Conservation (phyloP, 2,888 invertebrate species). For the Phrixothrix hirtus region DNA sequence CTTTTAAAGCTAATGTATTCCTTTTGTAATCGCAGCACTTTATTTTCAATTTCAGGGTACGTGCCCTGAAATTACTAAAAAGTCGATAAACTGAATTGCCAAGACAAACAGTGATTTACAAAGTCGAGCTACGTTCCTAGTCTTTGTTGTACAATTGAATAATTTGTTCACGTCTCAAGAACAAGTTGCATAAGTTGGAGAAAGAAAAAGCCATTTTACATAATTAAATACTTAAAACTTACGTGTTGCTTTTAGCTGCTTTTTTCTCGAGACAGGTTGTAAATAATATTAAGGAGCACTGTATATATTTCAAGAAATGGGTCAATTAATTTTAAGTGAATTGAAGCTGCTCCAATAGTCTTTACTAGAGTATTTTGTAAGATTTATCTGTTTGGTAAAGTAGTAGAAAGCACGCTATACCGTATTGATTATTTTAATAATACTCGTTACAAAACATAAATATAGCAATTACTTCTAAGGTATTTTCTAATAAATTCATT, state of each 20-base stretch:
- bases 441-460: too few relatives aligned
- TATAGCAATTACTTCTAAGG: too few relatives aligned
- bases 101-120: slow-evolving; percentile 27
- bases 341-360: too few relatives aligned
- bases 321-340: neutral
- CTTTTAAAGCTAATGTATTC: slow-evolving; percentile 25
- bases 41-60: slow-evolving; percentile 26
- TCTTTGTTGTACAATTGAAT: slow-evolving; percentile 23
- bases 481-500: too few relatives aligned
- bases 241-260: slow-evolving; percentile 15
- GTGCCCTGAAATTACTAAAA: slow-evolving; percentile 26
- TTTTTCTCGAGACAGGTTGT: slow-evolving; percentile 4
- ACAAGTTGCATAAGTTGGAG: slow-evolving; percentile 18
- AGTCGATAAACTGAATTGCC: slow-evolving; percentile 25
- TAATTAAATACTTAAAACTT: slow-evolving; percentile 25
- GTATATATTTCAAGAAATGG: neutral
- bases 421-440: too few relatives aligned
- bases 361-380: too few relatives aligned
- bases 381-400: too few relatives aligned
- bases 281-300: neutral
- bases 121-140: slow-evolving; percentile 10
- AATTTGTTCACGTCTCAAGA: slow-evolving; percentile 24
- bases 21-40: slow-evolving; percentile 24
- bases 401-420: too few relatives aligned
- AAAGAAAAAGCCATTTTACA: slow-evolving; percentile 18